Evolutionary conservation across 2,113 vertebrate genomes (phyloP), one percentile per base, ranked within the genome.

Genomic region (Dipodomys ordii): DNA sequence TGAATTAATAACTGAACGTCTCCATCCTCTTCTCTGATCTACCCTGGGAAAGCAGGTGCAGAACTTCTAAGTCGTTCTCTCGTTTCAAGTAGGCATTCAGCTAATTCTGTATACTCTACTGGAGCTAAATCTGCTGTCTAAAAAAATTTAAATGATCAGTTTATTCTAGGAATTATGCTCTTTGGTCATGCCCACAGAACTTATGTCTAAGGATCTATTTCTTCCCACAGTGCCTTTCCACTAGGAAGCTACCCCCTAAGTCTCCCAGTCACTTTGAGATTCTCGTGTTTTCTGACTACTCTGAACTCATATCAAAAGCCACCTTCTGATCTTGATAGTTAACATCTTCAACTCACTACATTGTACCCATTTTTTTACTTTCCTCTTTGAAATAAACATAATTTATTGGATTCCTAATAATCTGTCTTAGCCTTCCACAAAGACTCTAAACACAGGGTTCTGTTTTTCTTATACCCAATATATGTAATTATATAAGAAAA

Each of bases 141-240:
- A 64, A 94, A 53, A 88, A 95, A 86, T 46, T 49, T 12, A 28
- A 86, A 49, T 76, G 71, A 11, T n/a, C 69, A 77, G 20, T 20
- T 39, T 60, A 27, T 32, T 62, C 32, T 49, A 46, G 25, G 77
- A 90, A 85, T 11, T 80, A 67, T n/a, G 1, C n/a, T 93, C 11
- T 88, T 44, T 15, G 6, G 2, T 6, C 11, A 11, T 88, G 32
- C 25, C 32, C 64, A 39, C 4, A 28, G 6, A 73, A 19, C 18
- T 87, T 39, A 20, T 32, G 23, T 85, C 20, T 57, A 22, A 79
- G 57, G 9, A 69, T 4, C 64, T 44, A 25, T 32, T 9, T 79
- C 28, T 7, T 25, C 15, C 39, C 49, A 57, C 32, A 88, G 78
- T 83, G 16, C 28, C 39, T 0, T 13, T 94, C 69, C 11, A 60